Evolutionary conservation across 1,140 invertebrate species (phyloP).

Genomic region (Musca domestica): DNA sequence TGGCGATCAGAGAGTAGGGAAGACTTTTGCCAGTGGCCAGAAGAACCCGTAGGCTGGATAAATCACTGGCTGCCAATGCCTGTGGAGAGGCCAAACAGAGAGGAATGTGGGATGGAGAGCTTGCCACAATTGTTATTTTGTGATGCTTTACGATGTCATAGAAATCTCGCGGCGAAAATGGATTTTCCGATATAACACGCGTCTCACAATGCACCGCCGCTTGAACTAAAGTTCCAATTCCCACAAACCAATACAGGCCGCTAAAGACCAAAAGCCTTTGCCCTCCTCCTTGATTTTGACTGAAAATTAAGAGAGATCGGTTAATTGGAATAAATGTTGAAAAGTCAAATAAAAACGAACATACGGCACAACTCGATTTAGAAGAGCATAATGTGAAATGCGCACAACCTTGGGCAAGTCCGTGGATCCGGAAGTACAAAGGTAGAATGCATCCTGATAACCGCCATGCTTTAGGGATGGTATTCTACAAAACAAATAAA

Average conservation of each 20-base stretch:
- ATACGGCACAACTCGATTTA: not conserved
- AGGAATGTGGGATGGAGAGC: slow-evolving; percentile 23
- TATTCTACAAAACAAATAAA: slow-evolving; percentile 25
- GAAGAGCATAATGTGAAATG: slow-evolving; percentile 55
- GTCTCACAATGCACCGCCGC: slow-evolving; percentile 34
- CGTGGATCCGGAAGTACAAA: slow-evolving; percentile 69
- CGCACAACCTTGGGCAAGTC: slow-evolving; percentile 76
- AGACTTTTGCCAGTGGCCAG: not conserved
- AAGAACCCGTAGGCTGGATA: not conserved
- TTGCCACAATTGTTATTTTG: not conserved
- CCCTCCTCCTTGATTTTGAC: not conserved
- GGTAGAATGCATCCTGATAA: slow-evolving; percentile 40
- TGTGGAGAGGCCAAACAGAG: not conserved
- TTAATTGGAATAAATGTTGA: no score
- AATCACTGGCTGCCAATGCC: not conserved
- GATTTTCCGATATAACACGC: slow-evolving; percentile 31
- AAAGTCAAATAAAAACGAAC: not conserved
- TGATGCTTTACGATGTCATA: slow-evolving; percentile 18
- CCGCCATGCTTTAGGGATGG: slow-evolving; percentile 22
- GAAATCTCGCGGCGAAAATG: slow-evolving; percentile 23
- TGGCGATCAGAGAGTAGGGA: slow-evolving; percentile 28
- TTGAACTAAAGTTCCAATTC: slow-evolving; percentile 16
- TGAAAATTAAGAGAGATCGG: no score
- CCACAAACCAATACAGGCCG: not conserved
- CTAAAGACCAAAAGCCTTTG: slow-evolving; percentile 26